phyloP scores from a whole-genome alignment of 2,797 vertebrate species.

The Spinibarbus caldwelli region DNA sequence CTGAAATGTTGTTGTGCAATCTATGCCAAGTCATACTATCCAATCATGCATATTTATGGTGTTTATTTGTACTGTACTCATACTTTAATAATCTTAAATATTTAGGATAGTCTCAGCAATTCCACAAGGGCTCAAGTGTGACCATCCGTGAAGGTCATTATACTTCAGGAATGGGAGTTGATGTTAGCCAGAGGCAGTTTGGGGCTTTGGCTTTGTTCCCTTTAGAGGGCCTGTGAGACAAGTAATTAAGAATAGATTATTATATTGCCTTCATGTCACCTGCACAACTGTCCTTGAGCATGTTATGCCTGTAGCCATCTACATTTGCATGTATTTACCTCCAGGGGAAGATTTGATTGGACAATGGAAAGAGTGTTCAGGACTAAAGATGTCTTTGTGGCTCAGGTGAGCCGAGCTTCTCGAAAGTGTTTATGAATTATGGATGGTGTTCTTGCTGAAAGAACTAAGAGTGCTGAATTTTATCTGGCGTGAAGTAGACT shows the following conservation, averaged over 20 bases:
- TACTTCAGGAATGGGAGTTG: not conserved
- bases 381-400: not conserved
- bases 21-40: not conserved
- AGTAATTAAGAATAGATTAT: conserved; percentile 48
- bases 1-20: not conserved
- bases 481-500: not conserved
- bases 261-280: conserved; percentile 25
- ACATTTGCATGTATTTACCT: not conserved
- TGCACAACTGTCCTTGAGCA: not conserved
- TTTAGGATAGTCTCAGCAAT: not conserved
- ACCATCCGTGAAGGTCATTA: conserved; percentile 41
- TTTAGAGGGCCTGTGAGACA: conserved; percentile 4
- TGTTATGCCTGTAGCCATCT: conserved; percentile 9
- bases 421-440: conserved; percentile 41
- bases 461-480: conserved; percentile 25
- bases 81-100: conserved; percentile 3
- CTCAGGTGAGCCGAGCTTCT: conserved; percentile 4
- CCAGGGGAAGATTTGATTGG: not conserved
- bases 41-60: not conserved
- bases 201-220: conserved; percentile 31
- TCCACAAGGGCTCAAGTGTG: conserved; percentile 13
- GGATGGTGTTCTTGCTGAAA: conserved; percentile 24
- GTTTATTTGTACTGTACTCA: not conserved
- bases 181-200: not conserved
- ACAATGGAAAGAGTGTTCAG: not conserved